Conservation (phyloP, 2,113 vertebrate species). For the Arenaria interpres region DNA sequence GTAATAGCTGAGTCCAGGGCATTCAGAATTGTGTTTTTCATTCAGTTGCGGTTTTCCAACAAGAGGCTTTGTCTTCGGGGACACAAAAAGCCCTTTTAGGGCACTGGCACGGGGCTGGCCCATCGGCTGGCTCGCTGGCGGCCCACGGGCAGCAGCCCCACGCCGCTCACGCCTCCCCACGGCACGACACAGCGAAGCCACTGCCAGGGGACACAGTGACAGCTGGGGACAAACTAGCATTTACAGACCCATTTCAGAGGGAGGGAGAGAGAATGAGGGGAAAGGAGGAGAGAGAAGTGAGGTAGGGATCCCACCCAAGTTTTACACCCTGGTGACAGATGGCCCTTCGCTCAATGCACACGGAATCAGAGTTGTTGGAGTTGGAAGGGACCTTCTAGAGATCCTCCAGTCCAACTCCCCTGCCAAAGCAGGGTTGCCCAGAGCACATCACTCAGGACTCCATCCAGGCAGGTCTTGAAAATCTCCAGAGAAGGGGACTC, state of each 20-base stretch:
- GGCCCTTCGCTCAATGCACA: background rate
- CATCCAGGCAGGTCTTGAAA: no score
- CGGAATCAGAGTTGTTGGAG: no score
- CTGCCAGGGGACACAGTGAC: background rate
- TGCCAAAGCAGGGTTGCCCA: no score
- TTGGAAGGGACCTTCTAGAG: no score
- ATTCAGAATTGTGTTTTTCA: conserved; percentile 30
- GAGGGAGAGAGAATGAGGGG: background rate
- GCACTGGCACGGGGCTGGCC: background rate
- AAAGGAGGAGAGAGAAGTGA: background rate
- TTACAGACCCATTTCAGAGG: background rate
- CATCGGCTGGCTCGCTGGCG: background rate
- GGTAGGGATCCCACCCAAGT: background rate
- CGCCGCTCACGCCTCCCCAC: background rate
- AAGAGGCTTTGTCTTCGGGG: conserved; percentile 35
- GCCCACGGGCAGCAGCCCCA: background rate
- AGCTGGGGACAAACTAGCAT: background rate
- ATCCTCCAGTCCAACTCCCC: no score
- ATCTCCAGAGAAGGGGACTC: no score
- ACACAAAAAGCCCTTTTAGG: conserved; percentile 42
- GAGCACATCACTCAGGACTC: no score
- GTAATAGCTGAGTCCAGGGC: conserved; percentile 22
- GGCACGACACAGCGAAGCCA: background rate
- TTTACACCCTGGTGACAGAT: background rate
- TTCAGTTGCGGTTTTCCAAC: conserved; percentile 46